Conservation (phyloP, 2,888 invertebrate species). For the Gymnosoma rotundatum region DNA sequence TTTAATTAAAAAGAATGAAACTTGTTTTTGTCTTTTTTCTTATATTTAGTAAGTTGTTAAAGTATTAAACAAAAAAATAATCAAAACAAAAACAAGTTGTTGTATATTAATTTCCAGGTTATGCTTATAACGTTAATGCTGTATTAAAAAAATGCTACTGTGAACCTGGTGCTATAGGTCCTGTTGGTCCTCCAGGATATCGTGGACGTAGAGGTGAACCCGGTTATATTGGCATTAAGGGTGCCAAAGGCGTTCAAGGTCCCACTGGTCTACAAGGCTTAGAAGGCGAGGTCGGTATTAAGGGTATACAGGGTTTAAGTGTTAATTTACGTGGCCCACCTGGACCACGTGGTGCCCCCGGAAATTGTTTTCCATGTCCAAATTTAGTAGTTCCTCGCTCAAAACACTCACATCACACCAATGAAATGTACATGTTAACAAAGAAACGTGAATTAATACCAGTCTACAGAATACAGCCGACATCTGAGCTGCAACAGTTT, state of each 20-base stretch:
- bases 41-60: slow-evolving; percentile 26
- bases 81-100: too few relatives aligned
- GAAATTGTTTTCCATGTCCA: background rate
- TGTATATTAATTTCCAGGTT: background rate
- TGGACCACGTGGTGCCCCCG: background rate
- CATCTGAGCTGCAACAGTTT: slow-evolving; percentile 1
- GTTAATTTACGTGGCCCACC: background rate
- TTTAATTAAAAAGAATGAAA: background rate
- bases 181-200: slow-evolving; percentile 15
- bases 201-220: slow-evolving; percentile 25
- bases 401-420: background rate
- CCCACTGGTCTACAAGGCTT: background rate
- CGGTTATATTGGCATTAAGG: background rate
- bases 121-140: slow-evolving; percentile 23
- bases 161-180: slow-evolving; percentile 31
- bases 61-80: too few relatives aligned
- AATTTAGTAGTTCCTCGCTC: background rate
- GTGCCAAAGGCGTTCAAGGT: background rate
- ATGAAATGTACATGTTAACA: slow-evolving; percentile 33
- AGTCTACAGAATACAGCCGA: slow-evolving; percentile 6
- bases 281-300: background rate
- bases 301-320: background rate
- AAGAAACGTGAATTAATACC: slow-evolving; percentile 29
- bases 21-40: background rate
- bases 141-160: slow-evolving; percentile 32